Base-by-base conservation (phyloP, 1,140 invertebrate species). In the Pomacea maculata region DNA sequence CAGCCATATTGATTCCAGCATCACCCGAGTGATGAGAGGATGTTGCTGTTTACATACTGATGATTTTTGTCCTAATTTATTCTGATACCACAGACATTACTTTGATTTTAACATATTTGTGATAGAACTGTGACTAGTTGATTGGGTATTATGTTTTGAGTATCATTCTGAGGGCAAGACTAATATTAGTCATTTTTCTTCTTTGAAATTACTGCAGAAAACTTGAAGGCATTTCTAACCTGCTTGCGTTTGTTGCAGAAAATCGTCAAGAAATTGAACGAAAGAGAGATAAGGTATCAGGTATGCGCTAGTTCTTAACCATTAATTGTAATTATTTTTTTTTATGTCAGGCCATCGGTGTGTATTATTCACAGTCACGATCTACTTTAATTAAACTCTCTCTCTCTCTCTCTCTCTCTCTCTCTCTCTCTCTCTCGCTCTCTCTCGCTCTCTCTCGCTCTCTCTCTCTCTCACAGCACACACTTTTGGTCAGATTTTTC, bases 181-280 rank as follows among this genome's bases (percentile, higher is more conserved):
- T 25, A 25, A 25, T 25, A 25, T 25, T 25, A 61, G 0, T 61
- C 57, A 61, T 61, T 61, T 61, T 14, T 70, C 67, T 70, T 0
- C 21, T 0, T 1, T 70, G 9, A n/a, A n/a, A 34, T 14, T 34
- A 34, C 11, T 70, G 12, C 21, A 70, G 11, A 12, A 70, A 70
- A 14, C 57, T 61, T 9, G 11, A 61, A 61, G 15, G 8, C 15
- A 61, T 14, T 17, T 1, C 15, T 61, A 11, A 61, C 1, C 57
- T n/a, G 54, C 0, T 74, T 79, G 55, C 21, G 75, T 63, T 79
- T 75, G 75, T 90, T 91, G 65, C 87, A 92, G 91, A 91, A 91
- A 89, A 86, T 91, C 82, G 88, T 92, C 9, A 90, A 90, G 80
- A 91, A 90, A 83, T 87, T 91, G 57, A 91, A 91, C 83, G 90